Conservation (phyloP, 2,797 vertebrate species). For the Notoglanidium macrostoma region DNA sequence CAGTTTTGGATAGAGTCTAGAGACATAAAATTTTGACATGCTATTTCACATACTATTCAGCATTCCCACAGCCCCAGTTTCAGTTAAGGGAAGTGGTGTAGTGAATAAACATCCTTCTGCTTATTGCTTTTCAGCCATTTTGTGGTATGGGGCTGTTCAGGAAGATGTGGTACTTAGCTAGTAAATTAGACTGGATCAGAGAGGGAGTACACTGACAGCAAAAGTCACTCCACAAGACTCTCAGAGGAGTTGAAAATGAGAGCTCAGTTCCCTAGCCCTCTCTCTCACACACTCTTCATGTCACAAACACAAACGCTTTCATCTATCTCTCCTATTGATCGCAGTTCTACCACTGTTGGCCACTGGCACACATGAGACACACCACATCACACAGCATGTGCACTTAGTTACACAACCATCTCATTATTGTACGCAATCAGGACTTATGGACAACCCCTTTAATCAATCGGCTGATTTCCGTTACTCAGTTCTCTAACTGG, state of each 20-base stretch:
- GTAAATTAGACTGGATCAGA: constrained; percentile 27
- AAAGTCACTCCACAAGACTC: constrained; percentile 39
- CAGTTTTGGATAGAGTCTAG: neutral
- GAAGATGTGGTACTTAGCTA: constrained; percentile 12
- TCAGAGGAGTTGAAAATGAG: constrained; percentile 29
- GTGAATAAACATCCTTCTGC: constrained; percentile 23
- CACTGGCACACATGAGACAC: constrained; percentile 10
- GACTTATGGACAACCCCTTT: constrained; percentile 34
- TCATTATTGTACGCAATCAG: constrained; percentile 49
- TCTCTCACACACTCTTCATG: constrained; percentile 50
- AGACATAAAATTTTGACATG: neutral
- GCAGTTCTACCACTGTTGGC: constrained; percentile 35
- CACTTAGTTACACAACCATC: constrained; percentile 37
- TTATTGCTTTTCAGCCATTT: constrained; percentile 24
- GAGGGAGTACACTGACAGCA: constrained; percentile 22
- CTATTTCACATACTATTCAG: neutral
- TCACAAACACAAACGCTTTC: constrained; percentile 73
- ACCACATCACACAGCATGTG: constrained; percentile 34
- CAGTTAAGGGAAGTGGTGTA: constrained; percentile 6
- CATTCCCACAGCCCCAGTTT: constrained; percentile 20
- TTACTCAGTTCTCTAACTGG: constrained; percentile 1
- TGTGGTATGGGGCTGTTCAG: constrained; percentile 22
- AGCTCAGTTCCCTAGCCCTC: constrained; percentile 17
- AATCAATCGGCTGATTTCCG: constrained; percentile 15
- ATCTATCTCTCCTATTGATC: constrained; percentile 74